A percentile compares a stretch with the other conserved stretches of the same genome.
phyloP scores from a whole-genome alignment of 2,797 vertebrate genomes.

The Micropoecilia bifurca region DNA sequence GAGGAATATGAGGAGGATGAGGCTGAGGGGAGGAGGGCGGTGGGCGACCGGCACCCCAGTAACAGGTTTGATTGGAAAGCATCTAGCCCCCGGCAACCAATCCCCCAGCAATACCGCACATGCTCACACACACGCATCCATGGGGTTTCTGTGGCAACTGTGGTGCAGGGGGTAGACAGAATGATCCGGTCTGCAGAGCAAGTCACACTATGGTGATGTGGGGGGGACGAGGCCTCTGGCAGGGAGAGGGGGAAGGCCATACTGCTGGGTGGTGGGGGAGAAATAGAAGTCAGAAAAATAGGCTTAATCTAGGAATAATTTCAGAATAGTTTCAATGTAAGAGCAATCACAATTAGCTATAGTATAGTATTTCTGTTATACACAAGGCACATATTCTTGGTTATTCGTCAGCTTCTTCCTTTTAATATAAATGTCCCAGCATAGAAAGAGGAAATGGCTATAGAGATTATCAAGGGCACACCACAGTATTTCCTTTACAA shows the following conservation, averaged over 20 bases:
- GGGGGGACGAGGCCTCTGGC: conserved; percentile 63
- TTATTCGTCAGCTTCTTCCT: background rate
- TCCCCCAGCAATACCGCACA: conserved; percentile 71
- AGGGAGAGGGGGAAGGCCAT: conserved; percentile 28
- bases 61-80: conserved; percentile 85
- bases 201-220: conserved; percentile 71
- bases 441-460: background rate
- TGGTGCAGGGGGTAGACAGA: conserved; percentile 73
- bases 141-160: conserved; percentile 81
- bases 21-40: conserved; percentile 13
- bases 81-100: conserved; percentile 82
- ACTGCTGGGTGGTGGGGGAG: conserved; percentile 19
- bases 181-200: conserved; percentile 76
- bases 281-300: conserved; percentile 19
- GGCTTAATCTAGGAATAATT: conserved; percentile 4
- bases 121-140: conserved; percentile 46
- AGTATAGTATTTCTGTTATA: background rate
- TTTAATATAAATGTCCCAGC: background rate
- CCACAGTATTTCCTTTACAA: background rate
- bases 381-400: background rate
- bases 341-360: background rate
- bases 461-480: background rate
- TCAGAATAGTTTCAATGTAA: background rate
- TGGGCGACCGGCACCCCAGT: conserved; percentile 64
- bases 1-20: conserved; percentile 19